phyloP scores from a whole-genome alignment of 30 jellyfish, hydroid and myxozoan species.

The Hydractinia symbiolongicarpus region DNA sequence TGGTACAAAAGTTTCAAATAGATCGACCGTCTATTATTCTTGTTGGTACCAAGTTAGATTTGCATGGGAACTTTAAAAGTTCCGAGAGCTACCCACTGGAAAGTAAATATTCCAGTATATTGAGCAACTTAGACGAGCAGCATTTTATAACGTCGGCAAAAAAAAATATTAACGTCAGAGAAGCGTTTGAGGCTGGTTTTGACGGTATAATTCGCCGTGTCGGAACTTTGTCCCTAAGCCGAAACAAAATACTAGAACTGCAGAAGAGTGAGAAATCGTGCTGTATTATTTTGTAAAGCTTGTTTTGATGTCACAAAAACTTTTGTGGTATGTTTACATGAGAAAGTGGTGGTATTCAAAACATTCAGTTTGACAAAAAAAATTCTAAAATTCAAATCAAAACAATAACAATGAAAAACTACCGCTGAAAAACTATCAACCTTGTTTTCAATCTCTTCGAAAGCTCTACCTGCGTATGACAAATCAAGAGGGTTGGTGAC shows the following conservation, averaged over 20 bases:
- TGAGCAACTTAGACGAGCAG: not conserved
- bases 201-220: conserved; percentile 13
- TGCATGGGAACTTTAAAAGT: not conserved
- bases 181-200: conserved; percentile 38
- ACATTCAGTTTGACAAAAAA: too few species aligned
- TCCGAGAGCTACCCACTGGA: not conserved
- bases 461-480: too few species aligned
- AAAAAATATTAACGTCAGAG: conserved; percentile 28
- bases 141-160: conserved; percentile 44
- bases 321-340: not conserved
- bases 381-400: too few species aligned
- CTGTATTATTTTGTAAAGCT: not conserved
- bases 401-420: too few species aligned
- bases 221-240: not conserved
- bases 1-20: conserved; percentile 14
- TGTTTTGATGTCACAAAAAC: not conserved
- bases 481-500: too few species aligned
- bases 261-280: not conserved
- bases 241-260: not conserved
- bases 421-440: too few species aligned
- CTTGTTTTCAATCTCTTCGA: too few species aligned
- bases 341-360: too few species aligned
- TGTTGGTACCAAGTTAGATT: conserved; percentile 32
- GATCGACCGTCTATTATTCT: conserved; percentile 29
- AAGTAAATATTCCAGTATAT: not conserved